phyloP scores from a whole-genome alignment of 2,888 invertebrate genomes.

The Acleris emargana region DNA sequence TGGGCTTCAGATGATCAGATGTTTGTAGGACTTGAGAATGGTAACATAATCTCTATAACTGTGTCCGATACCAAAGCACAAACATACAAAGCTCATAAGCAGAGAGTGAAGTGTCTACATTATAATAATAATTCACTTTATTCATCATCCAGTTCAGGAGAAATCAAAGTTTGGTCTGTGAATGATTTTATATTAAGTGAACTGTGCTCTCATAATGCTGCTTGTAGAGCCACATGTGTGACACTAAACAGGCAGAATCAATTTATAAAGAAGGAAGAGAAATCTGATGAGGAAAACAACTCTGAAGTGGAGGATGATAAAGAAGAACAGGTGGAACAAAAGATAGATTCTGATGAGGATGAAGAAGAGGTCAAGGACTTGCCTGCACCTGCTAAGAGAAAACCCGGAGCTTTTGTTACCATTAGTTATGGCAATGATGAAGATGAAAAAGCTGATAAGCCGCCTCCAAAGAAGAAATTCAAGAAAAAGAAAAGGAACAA shows the following conservation, averaged over 20 bases:
- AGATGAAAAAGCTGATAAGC: constrained; percentile 47
- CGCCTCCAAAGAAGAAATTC: constrained; percentile 61
- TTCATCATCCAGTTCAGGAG: constrained; percentile 91
- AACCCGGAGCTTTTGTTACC: constrained; percentile 71
- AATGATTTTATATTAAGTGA: constrained; percentile 70
- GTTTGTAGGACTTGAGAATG: constrained; percentile 89
- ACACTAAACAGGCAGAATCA: constrained; percentile 81
- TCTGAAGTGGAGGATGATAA: constrained; percentile 9
- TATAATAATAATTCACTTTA: constrained; percentile 83
- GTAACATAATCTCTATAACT: constrained; percentile 85
- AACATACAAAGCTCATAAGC: constrained; percentile 82
- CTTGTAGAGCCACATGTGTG: constrained; percentile 90
- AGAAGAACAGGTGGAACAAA: constrained; percentile 43
- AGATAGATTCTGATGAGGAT: constrained; percentile 50
- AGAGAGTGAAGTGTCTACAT: constrained; percentile 87
- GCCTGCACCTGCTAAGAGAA: constrained; percentile 54
- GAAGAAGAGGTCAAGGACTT: constrained; percentile 42
- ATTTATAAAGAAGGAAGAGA: constrained; percentile 70
- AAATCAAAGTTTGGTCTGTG: constrained; percentile 88
- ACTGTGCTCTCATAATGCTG: constrained; percentile 84
- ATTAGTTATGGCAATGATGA: constrained; percentile 67
- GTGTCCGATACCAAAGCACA: constrained; percentile 76
- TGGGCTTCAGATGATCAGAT: constrained; percentile 87
- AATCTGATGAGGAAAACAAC: constrained; percentile 43
- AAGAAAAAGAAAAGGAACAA: constrained; percentile 68